phyloP scores from a whole-genome alignment of 2,888 invertebrate genomes.

The Drosophila infuscata region DNA sequence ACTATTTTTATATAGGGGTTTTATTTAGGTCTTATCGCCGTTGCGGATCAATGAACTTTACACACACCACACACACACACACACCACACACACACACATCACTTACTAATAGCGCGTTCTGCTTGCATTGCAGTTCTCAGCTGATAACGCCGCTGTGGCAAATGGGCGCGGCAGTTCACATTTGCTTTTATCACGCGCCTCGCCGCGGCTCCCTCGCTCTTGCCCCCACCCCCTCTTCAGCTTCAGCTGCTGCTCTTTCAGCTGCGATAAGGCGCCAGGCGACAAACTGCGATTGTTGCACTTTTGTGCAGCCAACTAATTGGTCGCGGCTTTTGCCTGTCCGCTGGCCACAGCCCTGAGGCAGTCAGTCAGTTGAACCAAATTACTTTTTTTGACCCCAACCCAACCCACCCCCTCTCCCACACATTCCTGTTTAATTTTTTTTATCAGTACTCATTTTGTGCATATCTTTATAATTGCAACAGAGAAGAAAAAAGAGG shows the following conservation, averaged over 20 bases:
- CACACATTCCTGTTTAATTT: constrained; percentile 8
- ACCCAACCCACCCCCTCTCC: too few species aligned
- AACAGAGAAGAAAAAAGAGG: constrained; percentile 7
- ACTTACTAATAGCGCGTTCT: constrained; percentile 43
- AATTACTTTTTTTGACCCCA: constrained; percentile 59
- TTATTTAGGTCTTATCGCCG: constrained; percentile 56
- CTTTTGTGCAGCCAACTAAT: constrained; percentile 60
- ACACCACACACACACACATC: constrained; percentile 9
- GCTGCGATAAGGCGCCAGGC: constrained; percentile 36
- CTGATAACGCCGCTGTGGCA: constrained; percentile 57
- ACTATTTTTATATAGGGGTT: constrained; percentile 52
- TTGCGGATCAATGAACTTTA: constrained; percentile 74
- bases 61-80: constrained; percentile 22
- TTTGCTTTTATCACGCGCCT: constrained; percentile 43
- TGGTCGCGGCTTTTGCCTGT: constrained; percentile 45
- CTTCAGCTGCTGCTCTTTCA: background rate
- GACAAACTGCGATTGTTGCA: constrained; percentile 35
- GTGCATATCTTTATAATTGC: constrained; percentile 78
- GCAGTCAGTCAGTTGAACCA: constrained; percentile 64
- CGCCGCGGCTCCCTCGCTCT: background rate
- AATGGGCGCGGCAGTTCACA: constrained; percentile 52
- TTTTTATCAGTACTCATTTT: constrained; percentile 60
- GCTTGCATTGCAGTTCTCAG: constrained; percentile 37
- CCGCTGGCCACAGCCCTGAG: constrained; percentile 22
- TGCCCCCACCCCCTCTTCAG: too few species aligned